Conservation (phyloP, 2,797 vertebrate species). For the Hyperoplus lanceolatus region DNA sequence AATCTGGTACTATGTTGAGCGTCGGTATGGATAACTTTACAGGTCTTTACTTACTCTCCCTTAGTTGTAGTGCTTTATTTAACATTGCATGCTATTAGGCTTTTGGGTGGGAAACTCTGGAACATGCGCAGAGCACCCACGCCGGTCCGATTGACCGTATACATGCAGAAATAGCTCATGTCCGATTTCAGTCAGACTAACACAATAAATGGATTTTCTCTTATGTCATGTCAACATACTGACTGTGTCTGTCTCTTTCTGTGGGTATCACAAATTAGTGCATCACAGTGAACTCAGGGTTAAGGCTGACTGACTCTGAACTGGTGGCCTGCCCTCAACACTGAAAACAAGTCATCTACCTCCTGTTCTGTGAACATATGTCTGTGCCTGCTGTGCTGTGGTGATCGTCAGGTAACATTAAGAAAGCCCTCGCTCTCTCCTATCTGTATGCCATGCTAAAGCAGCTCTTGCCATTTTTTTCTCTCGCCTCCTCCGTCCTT, state of each 20-base stretch:
- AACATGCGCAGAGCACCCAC: no score
- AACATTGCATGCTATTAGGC: no score
- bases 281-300: conserved; percentile 3
- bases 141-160: no score
- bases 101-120: no score
- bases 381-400: conserved; percentile 22
- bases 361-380: conserved; percentile 55
- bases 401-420: conserved; percentile 84
- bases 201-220: no score
- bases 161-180: no score
- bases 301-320: conserved; percentile 31
- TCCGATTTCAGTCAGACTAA: no score
- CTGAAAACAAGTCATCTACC: conserved; percentile 64
- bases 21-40: no score
- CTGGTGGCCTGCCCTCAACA: conserved; percentile 30
- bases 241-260: conserved; percentile 7
- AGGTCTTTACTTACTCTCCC: no score
- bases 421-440: conserved; percentile 31
- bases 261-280: conserved; percentile 26
- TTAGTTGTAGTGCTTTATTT: no score
- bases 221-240: no score
- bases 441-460: conserved; percentile 54
- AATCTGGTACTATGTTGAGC: no score
- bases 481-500: conserved; percentile 21
- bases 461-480: conserved; percentile 40